Evolutionary conservation across 2,888 invertebrate species (phyloP), one percentile per base, ranked within the genome.

Genomic region (Cremastobaeus sp.): DNA sequence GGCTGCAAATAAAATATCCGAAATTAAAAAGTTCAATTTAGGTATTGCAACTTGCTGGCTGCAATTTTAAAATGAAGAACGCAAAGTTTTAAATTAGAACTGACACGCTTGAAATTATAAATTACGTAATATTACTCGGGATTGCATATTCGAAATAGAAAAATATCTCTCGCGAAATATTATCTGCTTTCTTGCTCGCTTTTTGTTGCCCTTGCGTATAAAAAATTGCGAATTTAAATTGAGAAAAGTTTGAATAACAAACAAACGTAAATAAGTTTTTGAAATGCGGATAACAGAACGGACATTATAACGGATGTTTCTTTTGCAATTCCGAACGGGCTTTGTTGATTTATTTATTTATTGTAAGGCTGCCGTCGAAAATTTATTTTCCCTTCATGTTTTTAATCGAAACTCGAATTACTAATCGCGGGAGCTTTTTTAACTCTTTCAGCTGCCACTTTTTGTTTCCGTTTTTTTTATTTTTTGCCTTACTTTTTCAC

Each of bases 1-100:
- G 25, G 12, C 6, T n/a, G 62, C 41, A 43, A 48, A 66, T 52
- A 48, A 55, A 55, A 57, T 66, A 52, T 57, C 48, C 48, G 32
- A 18, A 55, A 66, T 66, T 55, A 55, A 66, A 57, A 66, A 66
- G 66, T 66, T 66, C 66, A 66, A 66, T 66, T 66, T 66, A 47
- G 66, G 41, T 65, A 65, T 47, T 55, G 47, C 65, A 47, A 65
- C 30, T 65, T 65, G 55, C 55, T 20, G 39, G 48, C 32, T 55
- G 55, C 55, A 66, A 66, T 66, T 66, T 66, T 57, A 57, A 54
- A 66, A 57, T 41, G 66, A 55, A 55, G 20, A 54, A 54, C 37
- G 65, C 66, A 28, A 66, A 66, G 39, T 66, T 66, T 66, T 48
- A 55, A 66, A 66, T 66, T 66, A 66, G 48, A 57, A 66, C 48